These are phyloP conservation scores for Stylophora pistillata DNA, from an alignment of 64 coral and sea anemone species.

Conservation along the genomic window DNA sequence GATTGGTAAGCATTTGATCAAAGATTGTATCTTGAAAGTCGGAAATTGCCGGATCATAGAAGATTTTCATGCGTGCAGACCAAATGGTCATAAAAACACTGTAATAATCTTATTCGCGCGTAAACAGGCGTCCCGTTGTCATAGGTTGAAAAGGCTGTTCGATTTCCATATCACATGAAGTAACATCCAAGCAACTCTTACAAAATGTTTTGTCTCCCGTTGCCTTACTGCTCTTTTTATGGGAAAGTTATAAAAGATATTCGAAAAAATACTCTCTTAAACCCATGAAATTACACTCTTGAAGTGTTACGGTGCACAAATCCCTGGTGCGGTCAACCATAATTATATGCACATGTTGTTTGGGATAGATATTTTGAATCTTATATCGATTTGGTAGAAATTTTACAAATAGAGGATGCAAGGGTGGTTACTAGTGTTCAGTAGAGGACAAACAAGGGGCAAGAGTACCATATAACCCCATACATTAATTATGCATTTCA, in stretches of 20 bases:
- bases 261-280: too few relatives aligned
- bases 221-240: too few relatives aligned
- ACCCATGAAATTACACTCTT: too few relatives aligned
- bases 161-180: background rate
- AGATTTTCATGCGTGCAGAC: too few relatives aligned
- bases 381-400: slow-evolving; percentile 1
- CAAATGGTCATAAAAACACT: background rate
- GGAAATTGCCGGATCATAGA: too few relatives aligned
- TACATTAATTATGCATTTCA: too few relatives aligned
- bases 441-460: slow-evolving; percentile 3
- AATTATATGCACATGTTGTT: background rate
- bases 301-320: too few relatives aligned
- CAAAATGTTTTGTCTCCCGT: background rate
- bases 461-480: too few relatives aligned
- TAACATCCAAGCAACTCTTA: background rate
- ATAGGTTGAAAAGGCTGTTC: background rate
- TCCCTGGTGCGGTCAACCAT: too few relatives aligned
- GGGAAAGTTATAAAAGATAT: too few relatives aligned
- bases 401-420: slow-evolving; percentile 11
- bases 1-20: slow-evolving; percentile 67
- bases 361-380: background rate
- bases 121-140: background rate
- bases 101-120: background rate
- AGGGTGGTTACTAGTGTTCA: background rate
- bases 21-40: background rate